Evolutionary conservation across 2,113 vertebrate genomes (phyloP).

Genomic region (Peromyscus maniculatus): DNA sequence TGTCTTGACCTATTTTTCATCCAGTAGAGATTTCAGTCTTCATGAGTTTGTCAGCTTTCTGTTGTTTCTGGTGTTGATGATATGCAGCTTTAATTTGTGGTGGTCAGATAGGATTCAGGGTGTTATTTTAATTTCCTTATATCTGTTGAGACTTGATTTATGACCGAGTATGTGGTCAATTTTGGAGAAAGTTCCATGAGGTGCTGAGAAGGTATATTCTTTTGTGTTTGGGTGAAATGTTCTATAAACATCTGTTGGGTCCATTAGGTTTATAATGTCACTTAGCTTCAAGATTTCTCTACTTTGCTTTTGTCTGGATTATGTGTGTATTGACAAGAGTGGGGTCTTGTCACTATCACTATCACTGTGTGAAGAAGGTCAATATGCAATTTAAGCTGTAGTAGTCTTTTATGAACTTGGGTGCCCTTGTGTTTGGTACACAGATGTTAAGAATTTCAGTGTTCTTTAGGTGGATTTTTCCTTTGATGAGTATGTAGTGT

Average conservation of each 20-base stretch:
- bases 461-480: neutral
- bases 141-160: neutral
- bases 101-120: neutral
- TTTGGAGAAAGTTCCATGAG: neutral
- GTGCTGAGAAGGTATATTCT: neutral
- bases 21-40: neutral
- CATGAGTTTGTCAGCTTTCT: neutral
- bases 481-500: neutral
- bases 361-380: neutral
- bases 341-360: neutral
- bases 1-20: neutral
- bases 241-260: neutral
- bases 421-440: neutral
- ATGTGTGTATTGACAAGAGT: neutral
- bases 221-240: neutral
- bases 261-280: neutral
- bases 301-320: neutral
- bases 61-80: neutral
- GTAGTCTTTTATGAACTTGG: neutral
- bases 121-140: neutral
- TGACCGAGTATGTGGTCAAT: neutral
- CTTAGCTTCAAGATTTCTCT: neutral
- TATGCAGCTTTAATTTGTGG: neutral
- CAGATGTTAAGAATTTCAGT: neutral
- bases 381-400: neutral